Percentiles rank a stretch among this genome's conserved stretches.
These are phyloP conservation scores for Aphrophora alni DNA, from an alignment of 2,888 invertebrate species.

Conservation along the genomic window DNA sequence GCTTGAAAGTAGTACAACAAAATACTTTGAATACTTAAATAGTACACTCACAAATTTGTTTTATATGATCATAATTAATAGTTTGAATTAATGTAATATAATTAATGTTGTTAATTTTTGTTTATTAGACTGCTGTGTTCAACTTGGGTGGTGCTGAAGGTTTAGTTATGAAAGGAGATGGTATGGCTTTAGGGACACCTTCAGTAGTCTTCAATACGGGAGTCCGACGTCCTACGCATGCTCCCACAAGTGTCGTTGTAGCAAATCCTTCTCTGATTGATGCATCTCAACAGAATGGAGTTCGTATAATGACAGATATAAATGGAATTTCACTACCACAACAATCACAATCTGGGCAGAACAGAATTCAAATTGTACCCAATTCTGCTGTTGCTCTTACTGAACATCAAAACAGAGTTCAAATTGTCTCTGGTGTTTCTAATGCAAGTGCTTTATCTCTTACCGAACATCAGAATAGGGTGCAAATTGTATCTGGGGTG, in stretches of 20 bases:
- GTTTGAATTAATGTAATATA: too few species aligned
- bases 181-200: slow-evolving; percentile 40
- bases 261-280: slow-evolving; percentile 46
- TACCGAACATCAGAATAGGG: slow-evolving; percentile 38
- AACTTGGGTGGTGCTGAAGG: slow-evolving; percentile 50
- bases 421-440: slow-evolving; percentile 46
- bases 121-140: slow-evolving; percentile 51
- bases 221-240: slow-evolving; percentile 28
- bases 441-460: slow-evolving; percentile 45
- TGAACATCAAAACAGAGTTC: slow-evolving; percentile 44
- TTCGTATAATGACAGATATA: slow-evolving; percentile 51
- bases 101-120: neutral
- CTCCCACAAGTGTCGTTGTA: slow-evolving; percentile 44
- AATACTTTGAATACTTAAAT: too few species aligned
- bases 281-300: slow-evolving; percentile 48
- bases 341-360: slow-evolving; percentile 11
- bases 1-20: too few species aligned
- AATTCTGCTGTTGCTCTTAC: slow-evolving; percentile 41
- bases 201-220: slow-evolving; percentile 45
- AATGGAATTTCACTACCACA: slow-evolving; percentile 43
- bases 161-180: slow-evolving; percentile 48
- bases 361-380: slow-evolving; percentile 25
- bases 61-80: too few species aligned
- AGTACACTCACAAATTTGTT: too few species aligned
- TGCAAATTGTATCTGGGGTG: slow-evolving; percentile 49